Evolutionary conservation across 2,888 invertebrate genomes (phyloP).

Genomic region (Drosophila kambysellisi): DNA sequence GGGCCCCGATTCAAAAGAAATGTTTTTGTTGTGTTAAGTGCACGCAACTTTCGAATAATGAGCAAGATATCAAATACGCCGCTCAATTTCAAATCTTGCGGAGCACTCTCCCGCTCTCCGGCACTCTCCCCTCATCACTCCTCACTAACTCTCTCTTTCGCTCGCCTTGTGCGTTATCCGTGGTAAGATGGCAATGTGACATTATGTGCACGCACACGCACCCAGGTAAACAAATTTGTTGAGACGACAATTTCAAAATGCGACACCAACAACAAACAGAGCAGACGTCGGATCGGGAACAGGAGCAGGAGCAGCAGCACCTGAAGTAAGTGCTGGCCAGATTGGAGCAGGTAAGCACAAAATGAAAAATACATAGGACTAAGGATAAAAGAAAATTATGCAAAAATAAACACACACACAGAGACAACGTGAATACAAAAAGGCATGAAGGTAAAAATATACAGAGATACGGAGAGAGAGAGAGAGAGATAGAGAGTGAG

Average conservation of each 20-base stretch:
- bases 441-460: conserved; percentile 22
- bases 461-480: conserved; percentile 14
- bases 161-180: conserved; percentile 19
- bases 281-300: neutral
- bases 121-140: neutral
- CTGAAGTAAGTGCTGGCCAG: conserved; percentile 35
- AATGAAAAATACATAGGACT: conserved; percentile 76
- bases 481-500: conserved; percentile 38
- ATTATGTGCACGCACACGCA: conserved; percentile 55
- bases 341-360: conserved; percentile 48
- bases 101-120: neutral
- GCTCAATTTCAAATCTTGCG: conserved; percentile 7
- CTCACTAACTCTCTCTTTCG: no score
- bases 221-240: conserved; percentile 71
- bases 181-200: conserved; percentile 50
- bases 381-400: conserved; percentile 73
- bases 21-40: conserved; percentile 46
- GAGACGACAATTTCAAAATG: conserved; percentile 59
- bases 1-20: conserved; percentile 43
- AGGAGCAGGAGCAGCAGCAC: conserved; percentile 18
- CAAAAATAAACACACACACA: conserved; percentile 63
- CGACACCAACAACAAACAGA: conserved; percentile 20
- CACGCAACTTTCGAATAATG: conserved; percentile 54
- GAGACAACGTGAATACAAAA: conserved; percentile 38
- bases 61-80: conserved; percentile 56